A percentile compares a stretch with the other conserved stretches of the same genome.
Evolutionary conservation across 2,888 invertebrate genomes (phyloP).

Genomic region (Lasioglossum pauxillum): DNA sequence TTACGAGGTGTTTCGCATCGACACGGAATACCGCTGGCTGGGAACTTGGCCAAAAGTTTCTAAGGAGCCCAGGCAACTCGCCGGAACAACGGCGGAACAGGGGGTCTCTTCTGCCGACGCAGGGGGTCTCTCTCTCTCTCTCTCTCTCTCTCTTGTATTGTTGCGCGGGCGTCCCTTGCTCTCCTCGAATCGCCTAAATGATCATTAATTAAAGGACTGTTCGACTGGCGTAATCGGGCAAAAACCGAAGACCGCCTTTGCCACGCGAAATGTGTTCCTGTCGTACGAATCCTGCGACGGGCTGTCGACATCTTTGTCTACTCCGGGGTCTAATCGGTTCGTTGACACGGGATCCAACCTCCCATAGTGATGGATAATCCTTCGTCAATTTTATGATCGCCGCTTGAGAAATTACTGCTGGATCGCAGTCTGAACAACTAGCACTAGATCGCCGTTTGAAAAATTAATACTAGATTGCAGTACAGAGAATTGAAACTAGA

Average conservation of each 20-base stretch:
- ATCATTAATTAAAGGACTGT: conserved; percentile 73
- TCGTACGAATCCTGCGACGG: neutral
- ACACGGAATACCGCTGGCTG: conserved; percentile 73
- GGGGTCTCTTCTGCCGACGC: conserved; percentile 23
- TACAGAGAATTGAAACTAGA: too few species aligned
- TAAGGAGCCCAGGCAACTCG: conserved; percentile 73
- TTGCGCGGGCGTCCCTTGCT: conserved; percentile 54
- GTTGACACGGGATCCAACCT: neutral
- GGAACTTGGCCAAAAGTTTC: conserved; percentile 78
- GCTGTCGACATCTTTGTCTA: neutral
- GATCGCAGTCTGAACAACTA: neutral
- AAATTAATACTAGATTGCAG: neutral
- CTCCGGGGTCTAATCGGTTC: neutral
- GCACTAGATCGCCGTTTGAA: neutral
- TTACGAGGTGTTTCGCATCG: conserved; percentile 80
- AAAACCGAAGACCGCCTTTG: conserved; percentile 37
- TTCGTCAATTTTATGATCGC: neutral
- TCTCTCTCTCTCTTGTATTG: conserved; percentile 61
- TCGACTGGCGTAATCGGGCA: conserved; percentile 60
- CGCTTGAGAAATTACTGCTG: neutral
- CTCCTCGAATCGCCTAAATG: conserved; percentile 55
- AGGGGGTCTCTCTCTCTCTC: neutral
- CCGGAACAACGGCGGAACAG: conserved; percentile 62
- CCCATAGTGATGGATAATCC: neutral
- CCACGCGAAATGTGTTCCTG: conserved; percentile 8